These are phyloP conservation scores for Sinodicranocentrus sp. DNA, from an alignment of 2,888 invertebrate genomes.

Conservation along the genomic window DNA sequence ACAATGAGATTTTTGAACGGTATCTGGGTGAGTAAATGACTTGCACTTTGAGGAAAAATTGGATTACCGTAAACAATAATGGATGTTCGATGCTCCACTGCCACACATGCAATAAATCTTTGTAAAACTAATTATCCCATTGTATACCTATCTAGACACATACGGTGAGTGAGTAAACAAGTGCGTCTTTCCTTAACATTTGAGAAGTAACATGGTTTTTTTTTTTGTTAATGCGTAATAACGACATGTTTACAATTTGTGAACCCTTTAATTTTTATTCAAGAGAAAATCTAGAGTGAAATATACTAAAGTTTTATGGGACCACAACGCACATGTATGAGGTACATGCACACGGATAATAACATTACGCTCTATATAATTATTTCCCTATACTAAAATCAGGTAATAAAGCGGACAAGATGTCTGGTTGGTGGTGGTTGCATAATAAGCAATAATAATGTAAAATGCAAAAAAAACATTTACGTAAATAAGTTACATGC, in stretches of 20 bases:
- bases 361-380: too few species aligned
- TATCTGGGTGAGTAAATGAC: constrained; percentile 56
- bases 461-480: too few species aligned
- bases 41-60: constrained; percentile 46
- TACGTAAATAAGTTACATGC: too few species aligned
- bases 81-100: constrained; percentile 38
- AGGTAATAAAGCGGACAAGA: too few species aligned
- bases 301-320: too few species aligned
- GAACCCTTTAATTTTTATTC: neutral
- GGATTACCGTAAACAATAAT: constrained; percentile 53
- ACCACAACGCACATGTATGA: too few species aligned
- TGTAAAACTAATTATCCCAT: constrained; percentile 42
- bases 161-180: constrained; percentile 6
- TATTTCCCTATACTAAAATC: too few species aligned
- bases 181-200: neutral
- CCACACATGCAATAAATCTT: constrained; percentile 42
- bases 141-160: neutral
- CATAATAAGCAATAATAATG: too few species aligned
- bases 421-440: too few species aligned
- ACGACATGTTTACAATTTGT: constrained; percentile 4
- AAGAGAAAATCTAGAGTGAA: too few species aligned
- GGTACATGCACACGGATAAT: too few species aligned
- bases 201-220: neutral
- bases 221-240: constrained; percentile 7
- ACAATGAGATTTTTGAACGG: constrained; percentile 39